A percentile compares a stretch with the other conserved stretches of the same genome.
These are phyloP conservation scores for Trachemys scripta DNA, from an alignment of 2,113 vertebrate genomes.

Conservation along the genomic window DNA sequence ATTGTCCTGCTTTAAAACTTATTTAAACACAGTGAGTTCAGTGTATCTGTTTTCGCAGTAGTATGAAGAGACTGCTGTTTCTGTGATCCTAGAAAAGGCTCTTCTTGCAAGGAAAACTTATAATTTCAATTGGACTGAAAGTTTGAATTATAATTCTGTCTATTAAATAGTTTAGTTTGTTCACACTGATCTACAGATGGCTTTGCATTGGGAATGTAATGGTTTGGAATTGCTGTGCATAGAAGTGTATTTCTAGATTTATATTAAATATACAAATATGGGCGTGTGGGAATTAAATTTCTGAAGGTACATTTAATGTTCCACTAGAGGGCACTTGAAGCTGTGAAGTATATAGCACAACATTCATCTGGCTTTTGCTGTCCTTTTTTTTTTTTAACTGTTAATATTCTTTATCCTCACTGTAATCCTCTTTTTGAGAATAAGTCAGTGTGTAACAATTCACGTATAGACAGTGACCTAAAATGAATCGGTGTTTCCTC, in stretches of 20 bases:
- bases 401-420: background rate
- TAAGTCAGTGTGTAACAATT: background rate
- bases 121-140: background rate
- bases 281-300: background rate
- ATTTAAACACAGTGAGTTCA: background rate
- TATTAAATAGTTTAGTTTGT: background rate
- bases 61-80: background rate
- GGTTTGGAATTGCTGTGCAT: background rate
- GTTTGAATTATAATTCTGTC: background rate
- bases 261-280: background rate
- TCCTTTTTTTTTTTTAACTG: background rate
- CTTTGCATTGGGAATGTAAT: background rate
- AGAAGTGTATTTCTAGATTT: background rate
- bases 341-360: background rate
- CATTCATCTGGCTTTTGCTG: background rate
- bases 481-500: background rate
- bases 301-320: background rate
- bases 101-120: background rate
- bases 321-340: constrained; percentile 65
- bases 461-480: background rate
- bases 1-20: background rate
- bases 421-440: background rate
- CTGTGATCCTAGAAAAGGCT: background rate
- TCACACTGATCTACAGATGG: background rate
- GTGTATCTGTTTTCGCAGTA: background rate